Percentiles rank a stretch among this genome's conserved stretches.
Conservation (phyloP, 2,797 vertebrate species). For the Brachyrhaphis roseni region DNA sequence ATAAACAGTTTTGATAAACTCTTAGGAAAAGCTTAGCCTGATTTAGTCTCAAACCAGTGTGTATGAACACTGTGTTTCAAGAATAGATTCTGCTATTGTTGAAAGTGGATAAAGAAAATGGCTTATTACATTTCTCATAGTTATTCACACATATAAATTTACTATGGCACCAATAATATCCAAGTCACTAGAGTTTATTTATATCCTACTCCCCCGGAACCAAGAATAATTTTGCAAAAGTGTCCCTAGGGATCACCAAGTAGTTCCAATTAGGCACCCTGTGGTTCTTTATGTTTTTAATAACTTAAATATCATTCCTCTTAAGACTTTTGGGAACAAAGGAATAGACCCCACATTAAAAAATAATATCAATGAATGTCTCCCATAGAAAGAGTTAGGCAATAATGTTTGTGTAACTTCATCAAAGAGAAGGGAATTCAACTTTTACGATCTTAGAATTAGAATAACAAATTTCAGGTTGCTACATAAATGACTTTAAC, state of each 20-base stretch:
- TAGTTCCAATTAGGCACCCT: constrained; percentile 46
- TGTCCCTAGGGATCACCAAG: constrained; percentile 47
- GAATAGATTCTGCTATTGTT: not conserved
- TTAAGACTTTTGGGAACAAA: constrained; percentile 38
- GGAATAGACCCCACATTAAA: constrained; percentile 31
- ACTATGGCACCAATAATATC: constrained; percentile 29
- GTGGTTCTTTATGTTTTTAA: constrained; percentile 44
- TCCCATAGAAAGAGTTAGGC: constrained; percentile 27
- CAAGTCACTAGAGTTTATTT: constrained; percentile 37
- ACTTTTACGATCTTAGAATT: not conserved
- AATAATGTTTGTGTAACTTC: constrained; percentile 10
- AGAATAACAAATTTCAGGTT: constrained; percentile 6
- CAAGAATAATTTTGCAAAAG: constrained; percentile 28
- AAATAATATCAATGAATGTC: constrained; percentile 48
- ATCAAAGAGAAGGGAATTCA: not conserved
- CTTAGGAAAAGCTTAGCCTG: no score
- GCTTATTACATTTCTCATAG: not conserved
- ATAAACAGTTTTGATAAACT: no score
- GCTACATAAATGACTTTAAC: not conserved
- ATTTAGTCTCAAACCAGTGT: not conserved
- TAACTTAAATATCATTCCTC: constrained; percentile 49
- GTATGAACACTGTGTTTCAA: not conserved
- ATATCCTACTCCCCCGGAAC: constrained; percentile 25
- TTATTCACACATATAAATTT: not conserved
- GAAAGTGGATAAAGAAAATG: not conserved